Percentiles rank a stretch among this genome's conserved stretches.
Evolutionary conservation across 1,140 invertebrate species (phyloP).

Genomic region (Cyclargus thomasi): DNA sequence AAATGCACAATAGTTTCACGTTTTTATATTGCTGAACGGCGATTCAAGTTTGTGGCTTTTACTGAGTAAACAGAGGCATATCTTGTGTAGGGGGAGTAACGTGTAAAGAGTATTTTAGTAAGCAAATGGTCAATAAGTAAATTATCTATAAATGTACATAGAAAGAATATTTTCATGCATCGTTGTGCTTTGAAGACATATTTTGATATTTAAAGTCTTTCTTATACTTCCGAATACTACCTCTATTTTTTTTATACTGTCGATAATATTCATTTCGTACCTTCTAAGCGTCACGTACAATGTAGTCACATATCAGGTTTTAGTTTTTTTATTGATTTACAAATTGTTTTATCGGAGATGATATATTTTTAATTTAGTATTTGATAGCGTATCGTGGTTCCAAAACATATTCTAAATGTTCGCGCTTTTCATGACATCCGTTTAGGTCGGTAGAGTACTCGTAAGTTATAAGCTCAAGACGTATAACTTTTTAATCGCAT

Average conservation of each 20-base stretch:
- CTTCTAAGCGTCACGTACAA: constrained; percentile 40
- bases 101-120: constrained; percentile 46
- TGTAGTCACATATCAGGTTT: constrained; percentile 57
- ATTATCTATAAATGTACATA: constrained; percentile 64
- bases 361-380: constrained; percentile 17
- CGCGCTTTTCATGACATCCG: constrained; percentile 32
- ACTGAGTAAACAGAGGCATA: constrained; percentile 43
- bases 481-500: constrained; percentile 40
- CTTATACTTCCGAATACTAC: constrained; percentile 44
- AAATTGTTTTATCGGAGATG: constrained; percentile 34
- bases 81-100: constrained; percentile 51
- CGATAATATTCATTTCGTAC: constrained; percentile 19
- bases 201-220: constrained; percentile 34
- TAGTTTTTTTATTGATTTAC: constrained; percentile 39
- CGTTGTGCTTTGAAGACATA: constrained; percentile 35
- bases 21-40: background rate
- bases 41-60: constrained; percentile 10
- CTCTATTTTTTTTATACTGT: constrained; percentile 38
- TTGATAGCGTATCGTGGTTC: constrained; percentile 8
- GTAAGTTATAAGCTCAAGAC: constrained; percentile 43
- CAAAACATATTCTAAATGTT: constrained; percentile 21
- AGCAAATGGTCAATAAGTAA: constrained; percentile 69
- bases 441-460: constrained; percentile 30
- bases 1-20: too few relatives aligned
- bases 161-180: constrained; percentile 49